A percentile compares a stretch with the other conserved stretches of the same genome.
These are phyloP conservation scores for Grantiella picta DNA, from an alignment of 2,113 vertebrate species.

Conservation along the genomic window DNA sequence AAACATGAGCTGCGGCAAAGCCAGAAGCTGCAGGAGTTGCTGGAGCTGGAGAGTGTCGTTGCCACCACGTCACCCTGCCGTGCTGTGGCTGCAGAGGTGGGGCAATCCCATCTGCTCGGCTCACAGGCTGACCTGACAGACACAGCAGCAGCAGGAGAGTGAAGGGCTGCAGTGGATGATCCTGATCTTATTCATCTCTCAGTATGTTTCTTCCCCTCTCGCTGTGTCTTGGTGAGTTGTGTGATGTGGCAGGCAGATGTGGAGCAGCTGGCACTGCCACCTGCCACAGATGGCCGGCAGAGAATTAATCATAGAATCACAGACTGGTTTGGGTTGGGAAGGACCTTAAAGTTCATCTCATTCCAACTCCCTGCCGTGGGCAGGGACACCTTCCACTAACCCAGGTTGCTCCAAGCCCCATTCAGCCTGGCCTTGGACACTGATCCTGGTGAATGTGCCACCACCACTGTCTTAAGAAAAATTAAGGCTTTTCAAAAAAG, in stretches of 20 bases:
- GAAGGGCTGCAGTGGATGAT: fast-evolving
- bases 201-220: fast-evolving
- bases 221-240: fast-evolving
- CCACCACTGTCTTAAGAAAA: fast-evolving
- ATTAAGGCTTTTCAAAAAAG: background rate
- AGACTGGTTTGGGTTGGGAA: background rate
- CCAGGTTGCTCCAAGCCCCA: background rate
- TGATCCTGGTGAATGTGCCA: fast-evolving
- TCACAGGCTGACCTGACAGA: fast-evolving
- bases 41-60: background rate
- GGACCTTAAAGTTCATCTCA: background rate
- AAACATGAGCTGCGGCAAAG: background rate
- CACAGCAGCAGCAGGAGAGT: fast-evolving
- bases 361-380: background rate
- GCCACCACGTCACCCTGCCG: fast-evolving
- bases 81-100: fast-evolving
- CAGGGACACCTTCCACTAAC: background rate
- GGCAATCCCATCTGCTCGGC: background rate
- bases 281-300: fast-evolving
- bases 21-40: too few species aligned
- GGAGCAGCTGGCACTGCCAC: background rate
- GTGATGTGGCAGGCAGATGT: fast-evolving
- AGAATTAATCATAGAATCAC: background rate
- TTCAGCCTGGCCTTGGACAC: background rate
- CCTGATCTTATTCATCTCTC: background rate